These are phyloP conservation scores for Agriotes lineatus DNA, from an alignment of 2,888 invertebrate genomes.

Conservation along the genomic window DNA sequence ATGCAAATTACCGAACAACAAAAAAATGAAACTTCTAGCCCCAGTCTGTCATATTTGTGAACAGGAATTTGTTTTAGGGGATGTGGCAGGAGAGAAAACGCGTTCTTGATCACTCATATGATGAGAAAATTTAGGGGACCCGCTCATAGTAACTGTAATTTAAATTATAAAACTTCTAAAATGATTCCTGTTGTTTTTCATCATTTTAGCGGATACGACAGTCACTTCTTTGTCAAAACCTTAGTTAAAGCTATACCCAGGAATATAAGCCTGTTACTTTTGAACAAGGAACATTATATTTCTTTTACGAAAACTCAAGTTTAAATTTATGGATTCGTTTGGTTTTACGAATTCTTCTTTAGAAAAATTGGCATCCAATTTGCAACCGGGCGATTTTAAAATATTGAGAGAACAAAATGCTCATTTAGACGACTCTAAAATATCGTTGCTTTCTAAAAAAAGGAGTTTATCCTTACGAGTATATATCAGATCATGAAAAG, in stretches of 20 bases:
- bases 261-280: slow-evolving; percentile 41
- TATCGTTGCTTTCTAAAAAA: slow-evolving; percentile 47
- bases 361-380: too few relatives aligned
- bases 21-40: too few relatives aligned
- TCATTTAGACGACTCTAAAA: background rate
- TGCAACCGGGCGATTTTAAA: too few relatives aligned
- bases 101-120: slow-evolving; percentile 52
- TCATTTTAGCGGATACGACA: too few relatives aligned
- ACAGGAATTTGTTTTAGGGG: too few relatives aligned
- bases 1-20: too few relatives aligned
- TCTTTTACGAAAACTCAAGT: slow-evolving; percentile 48
- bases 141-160: slow-evolving; percentile 48
- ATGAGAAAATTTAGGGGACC: slow-evolving; percentile 47
- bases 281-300: slow-evolving; percentile 51
- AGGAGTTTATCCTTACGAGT: too few relatives aligned
- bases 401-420: background rate
- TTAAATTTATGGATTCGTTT: slow-evolving; percentile 50
- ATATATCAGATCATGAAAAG: slow-evolving; percentile 50
- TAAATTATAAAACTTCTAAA: too few relatives aligned
- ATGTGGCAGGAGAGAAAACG: slow-evolving; percentile 18
- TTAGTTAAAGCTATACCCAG: too few relatives aligned
- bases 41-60: too few relatives aligned
- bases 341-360: too few relatives aligned
- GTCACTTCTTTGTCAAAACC: too few relatives aligned
- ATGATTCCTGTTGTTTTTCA: slow-evolving; percentile 53